Evolutionary conservation across 2,888 invertebrate species (phyloP).

Genomic region (Ormyrus pomaceus): DNA sequence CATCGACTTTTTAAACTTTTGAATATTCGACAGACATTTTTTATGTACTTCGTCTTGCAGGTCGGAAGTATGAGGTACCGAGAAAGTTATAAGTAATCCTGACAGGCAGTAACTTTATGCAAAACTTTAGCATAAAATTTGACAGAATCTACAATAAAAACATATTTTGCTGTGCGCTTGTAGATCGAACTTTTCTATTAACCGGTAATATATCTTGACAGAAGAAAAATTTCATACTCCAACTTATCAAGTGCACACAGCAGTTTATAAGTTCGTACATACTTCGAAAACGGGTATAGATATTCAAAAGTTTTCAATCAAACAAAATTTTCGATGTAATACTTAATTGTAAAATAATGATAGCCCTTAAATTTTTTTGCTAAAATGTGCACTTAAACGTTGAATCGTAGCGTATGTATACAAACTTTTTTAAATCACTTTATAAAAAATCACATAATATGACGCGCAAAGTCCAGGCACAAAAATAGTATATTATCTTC

Average conservation of each 20-base stretch:
- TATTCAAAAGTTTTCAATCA: too few relatives aligned
- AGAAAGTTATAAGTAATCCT: slow-evolving; percentile 27
- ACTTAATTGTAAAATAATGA: too few relatives aligned
- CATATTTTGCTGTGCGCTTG: slow-evolving; percentile 8
- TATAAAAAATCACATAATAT: too few relatives aligned
- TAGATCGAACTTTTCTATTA: background rate
- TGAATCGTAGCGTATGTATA: too few relatives aligned
- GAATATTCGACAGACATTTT: background rate
- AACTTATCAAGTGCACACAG: background rate
- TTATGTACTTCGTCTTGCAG: background rate
- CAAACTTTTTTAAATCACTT: too few relatives aligned
- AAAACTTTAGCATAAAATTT: slow-evolving; percentile 26
- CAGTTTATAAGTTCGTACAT: too few relatives aligned
- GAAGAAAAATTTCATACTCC: slow-evolving; percentile 10
- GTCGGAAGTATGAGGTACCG: slow-evolving; percentile 12
- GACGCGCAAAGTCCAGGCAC: too few relatives aligned
- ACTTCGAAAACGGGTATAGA: too few relatives aligned
- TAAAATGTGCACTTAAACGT: too few relatives aligned
- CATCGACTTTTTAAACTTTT: background rate
- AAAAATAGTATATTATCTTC: too few relatives aligned
- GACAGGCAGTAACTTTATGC: slow-evolving; percentile 26
- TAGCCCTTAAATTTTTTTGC: too few relatives aligned
- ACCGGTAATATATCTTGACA: background rate
- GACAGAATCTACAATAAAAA: slow-evolving; percentile 8
- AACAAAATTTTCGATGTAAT: too few relatives aligned